Base-by-base conservation (phyloP, 2,113 vertebrate genomes). In the Lepisosteus oculatus region DNA sequence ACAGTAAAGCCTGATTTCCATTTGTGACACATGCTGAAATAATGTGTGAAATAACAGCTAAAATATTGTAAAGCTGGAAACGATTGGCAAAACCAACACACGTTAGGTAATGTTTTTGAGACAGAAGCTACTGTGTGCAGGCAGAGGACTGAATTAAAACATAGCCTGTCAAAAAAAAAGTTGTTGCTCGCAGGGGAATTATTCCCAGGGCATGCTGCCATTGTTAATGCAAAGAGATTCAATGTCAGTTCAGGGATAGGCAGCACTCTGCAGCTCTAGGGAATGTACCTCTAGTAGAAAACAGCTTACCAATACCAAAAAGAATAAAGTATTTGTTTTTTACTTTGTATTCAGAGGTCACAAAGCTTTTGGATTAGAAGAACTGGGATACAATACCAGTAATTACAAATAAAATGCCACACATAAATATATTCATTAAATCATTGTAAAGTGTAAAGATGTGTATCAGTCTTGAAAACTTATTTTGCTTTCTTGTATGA, bases 211-310 rank as follows among this genome's bases (percentile, higher is more conserved):
- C 70, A 72, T 56, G 15, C 55, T 55, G 64, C 29, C 43, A 68
- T 47, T 74, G 75, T 67, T 70, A 42, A 41, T 78, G 72, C 74
- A 77, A 78, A 77, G 72, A 72, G 70, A 76, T 44, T 75, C 61
- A 43, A 62, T 77, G 74, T 78, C 74, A 76, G 66, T 69, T 78
- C 47, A 74, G 76, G 74, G 72, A 74, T 70, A 65, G 66, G 74
- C 69, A 17, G 55, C 47, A 55, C 29, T 29, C 65, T 6, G 44
- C 71, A 59, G 68, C 61, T 47, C 63, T 69, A 80, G 73, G 72
- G 55, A 55, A 9, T 57, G 56, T 59, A 8, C 47, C 54, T 54
- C 67, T 57, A 61, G 59, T 66, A 68, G 67, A 71, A 73, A 47
- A 61, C 41, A 74, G 29, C 43, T 56, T 68, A n/a, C 51, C 59